Percentiles rank a stretch among this genome's conserved stretches.
Conservation (phyloP, 2,113 vertebrate species). For the Cercocebus atys region DNA sequence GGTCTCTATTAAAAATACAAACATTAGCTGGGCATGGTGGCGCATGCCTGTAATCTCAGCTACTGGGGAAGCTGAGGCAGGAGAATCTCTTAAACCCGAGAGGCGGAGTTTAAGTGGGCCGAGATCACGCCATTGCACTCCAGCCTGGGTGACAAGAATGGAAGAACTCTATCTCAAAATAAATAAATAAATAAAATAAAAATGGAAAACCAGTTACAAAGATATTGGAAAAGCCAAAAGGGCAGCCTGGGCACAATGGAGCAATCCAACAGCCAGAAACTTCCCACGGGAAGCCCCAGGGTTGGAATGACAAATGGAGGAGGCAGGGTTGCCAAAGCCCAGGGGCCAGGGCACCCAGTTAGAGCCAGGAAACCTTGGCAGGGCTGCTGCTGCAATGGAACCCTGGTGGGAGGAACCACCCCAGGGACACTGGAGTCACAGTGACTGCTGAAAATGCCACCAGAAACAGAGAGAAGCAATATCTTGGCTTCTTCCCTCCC, state of each 20-base stretch:
- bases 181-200: neutral
- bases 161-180: too few relatives aligned
- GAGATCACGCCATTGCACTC: too few relatives aligned
- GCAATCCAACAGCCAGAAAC: neutral
- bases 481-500: neutral
- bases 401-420: neutral
- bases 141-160: too few relatives aligned
- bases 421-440: neutral
- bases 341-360: neutral
- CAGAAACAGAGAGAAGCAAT: neutral
- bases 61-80: too few relatives aligned
- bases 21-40: too few relatives aligned
- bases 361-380: too few relatives aligned
- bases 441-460: neutral
- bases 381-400: neutral
- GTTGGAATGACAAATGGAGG: neutral
- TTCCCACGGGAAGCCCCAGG: neutral
- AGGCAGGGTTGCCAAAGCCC: neutral
- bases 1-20: too few relatives aligned
- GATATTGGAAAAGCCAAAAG: neutral
- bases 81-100: too few relatives aligned
- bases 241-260: fast-evolving
- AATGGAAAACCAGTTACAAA: neutral
- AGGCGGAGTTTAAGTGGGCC: too few relatives aligned
- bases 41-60: too few relatives aligned